These are phyloP conservation scores for Holothuria leucospilota DNA, from an alignment of 53 echinoderm and acorn worm species.

Conservation along the genomic window DNA sequence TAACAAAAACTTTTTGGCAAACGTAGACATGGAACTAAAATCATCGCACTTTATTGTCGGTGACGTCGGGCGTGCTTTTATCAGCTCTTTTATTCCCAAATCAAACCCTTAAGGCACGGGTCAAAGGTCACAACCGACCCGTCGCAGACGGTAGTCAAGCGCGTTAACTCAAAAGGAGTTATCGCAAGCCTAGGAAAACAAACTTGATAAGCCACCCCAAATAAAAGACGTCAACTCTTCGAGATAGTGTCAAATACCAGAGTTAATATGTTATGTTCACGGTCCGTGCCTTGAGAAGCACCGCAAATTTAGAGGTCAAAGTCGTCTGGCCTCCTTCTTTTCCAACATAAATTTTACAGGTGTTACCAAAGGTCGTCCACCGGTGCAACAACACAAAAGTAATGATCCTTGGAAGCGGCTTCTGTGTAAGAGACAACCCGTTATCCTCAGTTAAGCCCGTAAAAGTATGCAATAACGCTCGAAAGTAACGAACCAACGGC, in stretches of 20 bases:
- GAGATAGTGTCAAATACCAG: slow-evolving; percentile 41
- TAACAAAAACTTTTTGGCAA: slow-evolving; percentile 3
- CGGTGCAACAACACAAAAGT: neutral
- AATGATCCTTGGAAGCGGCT: too few species aligned
- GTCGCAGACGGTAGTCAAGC: slow-evolving; percentile 32
- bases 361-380: slow-evolving; percentile 3
- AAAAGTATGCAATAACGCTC: slow-evolving; percentile 26
- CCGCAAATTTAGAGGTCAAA: slow-evolving; percentile 24
- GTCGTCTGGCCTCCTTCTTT: slow-evolving; percentile 22
- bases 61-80: slow-evolving; percentile 29
- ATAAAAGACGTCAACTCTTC: slow-evolving; percentile 26
- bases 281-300: neutral
- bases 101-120: slow-evolving; percentile 21
- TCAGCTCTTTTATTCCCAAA: slow-evolving; percentile 23
- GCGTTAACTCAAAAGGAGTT: slow-evolving; percentile 42
- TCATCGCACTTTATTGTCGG: slow-evolving; percentile 30
- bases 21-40: slow-evolving; percentile 30
- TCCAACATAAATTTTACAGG: slow-evolving; percentile 27
- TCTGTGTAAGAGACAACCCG: too few species aligned
- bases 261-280: slow-evolving; percentile 39
- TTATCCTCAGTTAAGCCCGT: too few species aligned
- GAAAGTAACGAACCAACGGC: slow-evolving; percentile 29
- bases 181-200: slow-evolving; percentile 40
- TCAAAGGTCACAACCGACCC: slow-evolving; percentile 28
- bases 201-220: slow-evolving; percentile 14